Base-by-base conservation (phyloP, 2,113 vertebrate genomes). In the Neolamprologus sp. region DNA sequence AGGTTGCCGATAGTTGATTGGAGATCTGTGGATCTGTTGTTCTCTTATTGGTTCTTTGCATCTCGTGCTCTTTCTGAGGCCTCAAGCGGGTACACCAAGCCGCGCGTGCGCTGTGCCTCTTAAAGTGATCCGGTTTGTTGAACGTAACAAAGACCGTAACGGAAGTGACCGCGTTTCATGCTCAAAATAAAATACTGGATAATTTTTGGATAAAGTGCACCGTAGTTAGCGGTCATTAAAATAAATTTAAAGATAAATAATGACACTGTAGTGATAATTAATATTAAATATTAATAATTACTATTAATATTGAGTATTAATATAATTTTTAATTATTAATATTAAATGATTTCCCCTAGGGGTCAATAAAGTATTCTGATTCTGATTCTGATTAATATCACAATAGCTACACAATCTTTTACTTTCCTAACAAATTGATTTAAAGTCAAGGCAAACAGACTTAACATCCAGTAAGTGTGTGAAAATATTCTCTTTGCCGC, bases 71-170 rank as follows among this genome's bases (percentile, higher is more conserved):
- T 53, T 83, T 84, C 93, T 88, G 85, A 85, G 80, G 28, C 87
- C 86, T 91, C 73, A 92, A 63, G 95, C 88, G 95, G 94, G 86
- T 37, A 93, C 88, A 51, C 90, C 73, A 75, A 37, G 86, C 80
- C 90, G 94, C 97, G 97, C 97, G 95, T 98, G 97, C 98, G 96
- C 94, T 53, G 82, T 87, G 45, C 83, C 49, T 80, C 96, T 47
- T 31, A 21, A 14, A 33, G 12, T 49, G 14, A 37, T 85, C 33
- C 85, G 79, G 21, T 17, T 31, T 2, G 45, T 28, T 1, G 60
- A 55, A 92, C 37, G 91, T 3, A 47, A 17, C 7, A 3, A 7
- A 12, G 10, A 4, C 47, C 5, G 4, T 3, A 71, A 5, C 65
- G 84, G 84, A 92, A 89, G 6, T 8, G 1, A 8, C 1, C 11